A percentile compares a stretch with the other conserved stretches of the same genome.
Evolutionary conservation across 2,113 vertebrate species (phyloP).

Genomic region (Thunnus maccoyii): DNA sequence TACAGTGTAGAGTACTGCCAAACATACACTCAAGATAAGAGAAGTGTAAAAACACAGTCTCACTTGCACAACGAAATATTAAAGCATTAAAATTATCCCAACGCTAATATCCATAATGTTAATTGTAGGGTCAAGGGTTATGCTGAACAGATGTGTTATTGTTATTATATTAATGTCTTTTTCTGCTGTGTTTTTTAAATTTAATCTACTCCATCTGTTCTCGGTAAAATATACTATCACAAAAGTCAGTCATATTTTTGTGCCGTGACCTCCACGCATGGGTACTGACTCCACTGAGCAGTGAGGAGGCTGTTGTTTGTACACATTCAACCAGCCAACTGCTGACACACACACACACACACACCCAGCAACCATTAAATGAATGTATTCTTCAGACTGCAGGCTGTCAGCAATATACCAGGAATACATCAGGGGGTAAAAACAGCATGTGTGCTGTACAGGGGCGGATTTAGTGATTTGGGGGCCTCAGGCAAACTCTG

Average conservation of each 20-base stretch:
- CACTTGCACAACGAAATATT: not conserved
- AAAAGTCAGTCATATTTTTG: not conserved
- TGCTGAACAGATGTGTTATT: constrained; percentile 37
- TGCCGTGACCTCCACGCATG: constrained; percentile 48
- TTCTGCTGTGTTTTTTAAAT: constrained; percentile 26
- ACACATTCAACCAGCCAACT: constrained; percentile 12
- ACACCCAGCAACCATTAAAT: constrained; percentile 66
- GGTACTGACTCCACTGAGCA: constrained; percentile 24
- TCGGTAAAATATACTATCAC: constrained; percentile 1
- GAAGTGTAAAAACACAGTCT: not conserved
- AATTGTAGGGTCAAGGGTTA: not conserved
- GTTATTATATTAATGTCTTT: not conserved
- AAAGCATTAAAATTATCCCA: not conserved
- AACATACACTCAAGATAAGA: not conserved
- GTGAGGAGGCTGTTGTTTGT: constrained; percentile 36
- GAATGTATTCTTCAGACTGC: constrained; percentile 71
- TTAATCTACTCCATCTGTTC: constrained; percentile 37
- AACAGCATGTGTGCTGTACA: constrained; percentile 65
- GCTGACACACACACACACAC: constrained; percentile 40
- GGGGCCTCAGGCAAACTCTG: no score
- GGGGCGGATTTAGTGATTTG: no score
- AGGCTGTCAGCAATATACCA: constrained; percentile 73
- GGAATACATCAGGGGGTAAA: constrained; percentile 71
- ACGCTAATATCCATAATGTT: not conserved
- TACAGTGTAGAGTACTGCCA: not conserved